Conservation (phyloP, 1,140 invertebrate species). For the Telenomus remus region DNA sequence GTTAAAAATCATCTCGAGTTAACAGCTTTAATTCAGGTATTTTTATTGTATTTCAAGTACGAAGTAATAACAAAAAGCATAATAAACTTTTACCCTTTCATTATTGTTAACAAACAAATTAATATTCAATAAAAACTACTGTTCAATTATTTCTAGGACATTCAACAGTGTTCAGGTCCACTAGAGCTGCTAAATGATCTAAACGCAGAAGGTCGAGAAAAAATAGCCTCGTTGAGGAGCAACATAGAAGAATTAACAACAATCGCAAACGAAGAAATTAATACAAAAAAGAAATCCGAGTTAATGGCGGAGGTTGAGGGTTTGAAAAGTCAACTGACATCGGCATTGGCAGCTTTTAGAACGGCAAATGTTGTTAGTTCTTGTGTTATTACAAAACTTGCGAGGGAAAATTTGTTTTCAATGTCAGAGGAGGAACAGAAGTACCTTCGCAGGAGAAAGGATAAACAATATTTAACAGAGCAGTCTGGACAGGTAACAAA, state of each 20-base stretch:
- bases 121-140: background rate
- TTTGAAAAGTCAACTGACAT: conserved; percentile 82
- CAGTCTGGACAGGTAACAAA: conserved; percentile 86
- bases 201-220: conserved; percentile 82
- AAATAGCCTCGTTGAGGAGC: conserved; percentile 80
- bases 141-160: conserved; percentile 75
- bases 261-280: conserved; percentile 78
- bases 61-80: too few relatives aligned
- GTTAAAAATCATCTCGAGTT: conserved; percentile 83
- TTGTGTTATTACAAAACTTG: conserved; percentile 83
- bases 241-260: conserved; percentile 81
- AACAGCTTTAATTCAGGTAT: conserved; percentile 87
- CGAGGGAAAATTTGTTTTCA: conserved; percentile 81
- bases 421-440: conserved; percentile 77
- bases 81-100: background rate
- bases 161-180: conserved; percentile 80
- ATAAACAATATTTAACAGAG: conserved; percentile 80
- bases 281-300: conserved; percentile 79
- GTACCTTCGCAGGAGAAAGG: conserved; percentile 79
- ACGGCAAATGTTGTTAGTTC: conserved; percentile 85
- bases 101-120: background rate
- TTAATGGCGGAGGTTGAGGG: conserved; percentile 80
- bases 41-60: background rate
- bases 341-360: conserved; percentile 83
- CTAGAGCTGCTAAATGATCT: conserved; percentile 81